phyloP scores from a whole-genome alignment of 2,797 vertebrate genomes.

The Scomberomorus guttatus region DNA sequence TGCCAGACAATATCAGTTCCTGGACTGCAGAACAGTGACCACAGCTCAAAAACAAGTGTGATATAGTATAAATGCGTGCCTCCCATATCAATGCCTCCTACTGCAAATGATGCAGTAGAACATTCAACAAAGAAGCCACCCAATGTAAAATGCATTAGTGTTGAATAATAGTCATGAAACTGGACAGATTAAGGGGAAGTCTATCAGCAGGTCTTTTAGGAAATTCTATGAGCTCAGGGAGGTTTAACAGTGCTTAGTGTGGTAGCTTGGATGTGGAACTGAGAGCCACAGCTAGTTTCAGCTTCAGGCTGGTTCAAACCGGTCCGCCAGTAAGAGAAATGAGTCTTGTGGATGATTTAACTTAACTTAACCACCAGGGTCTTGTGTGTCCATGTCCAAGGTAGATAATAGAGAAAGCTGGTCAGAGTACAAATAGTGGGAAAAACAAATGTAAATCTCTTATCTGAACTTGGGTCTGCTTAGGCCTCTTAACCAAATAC shows the following conservation, averaged over 20 bases:
- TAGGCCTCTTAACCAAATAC: neutral
- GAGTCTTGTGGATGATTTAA: constrained; percentile 55
- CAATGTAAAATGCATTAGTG: neutral
- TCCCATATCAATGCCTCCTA: neutral
- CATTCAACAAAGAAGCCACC: neutral
- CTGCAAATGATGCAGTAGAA: neutral
- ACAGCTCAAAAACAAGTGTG: neutral
- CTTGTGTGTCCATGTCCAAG: constrained; percentile 28
- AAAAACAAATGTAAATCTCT: constrained; percentile 1
- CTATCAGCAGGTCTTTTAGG: constrained; percentile 23
- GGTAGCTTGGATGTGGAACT: constrained; percentile 55
- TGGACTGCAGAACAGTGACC: constrained; percentile 3
- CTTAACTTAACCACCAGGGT: constrained; percentile 36
- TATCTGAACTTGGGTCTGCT: neutral
- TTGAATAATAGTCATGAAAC: constrained; percentile 17
- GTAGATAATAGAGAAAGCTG: constrained; percentile 45
- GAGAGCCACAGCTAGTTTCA: constrained; percentile 47
- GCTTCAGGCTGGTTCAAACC: constrained; percentile 75
- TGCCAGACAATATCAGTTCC: neutral
- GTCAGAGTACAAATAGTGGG: constrained; percentile 13
- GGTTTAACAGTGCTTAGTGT: constrained; percentile 60
- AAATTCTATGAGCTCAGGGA: constrained; percentile 57
- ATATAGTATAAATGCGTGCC: neutral
- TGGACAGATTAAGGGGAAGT: constrained; percentile 40
- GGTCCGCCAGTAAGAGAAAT: constrained; percentile 62